Base-by-base conservation (phyloP, 2,888 invertebrate genomes). In the Lasioglossum villosulum region DNA sequence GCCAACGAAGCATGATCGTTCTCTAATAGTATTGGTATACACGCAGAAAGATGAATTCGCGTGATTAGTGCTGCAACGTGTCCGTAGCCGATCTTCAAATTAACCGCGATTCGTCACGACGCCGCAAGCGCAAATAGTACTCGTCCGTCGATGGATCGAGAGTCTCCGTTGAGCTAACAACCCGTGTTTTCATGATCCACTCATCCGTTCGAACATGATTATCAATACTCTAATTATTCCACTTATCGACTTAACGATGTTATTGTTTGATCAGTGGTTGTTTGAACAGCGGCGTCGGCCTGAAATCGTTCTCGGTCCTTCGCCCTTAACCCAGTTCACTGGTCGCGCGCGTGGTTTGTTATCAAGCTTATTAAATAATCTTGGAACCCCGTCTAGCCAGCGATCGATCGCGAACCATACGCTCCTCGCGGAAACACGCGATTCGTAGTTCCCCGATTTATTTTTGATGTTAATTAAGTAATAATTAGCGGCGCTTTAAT, bases 221-320 rank as follows among this genome's bases (percentile, higher is more conserved):
- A 89, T 83, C 87, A 88, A 87, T 90, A 89, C 86, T 83, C 90
- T 84, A 89, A 88, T 91, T 91, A 85, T 84, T 80, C 84, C 88
- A 81, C 89, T 90, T 82, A 75, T 74, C 82, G 84, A 87, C 84
- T 88, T 88, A 83, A 88, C 83, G 88, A 89, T 87, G 91, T 92
- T 93, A 92, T 91, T 92, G 91, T 92, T 89, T 89, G 89, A 86
- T 86, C 88, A 73, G 83, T 83, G 88, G 75, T 83, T 90, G 84
- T 86, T 86, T 72, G 86, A 78, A 81, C 83, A 83, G 52, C 82
- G 75, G 59, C 78, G 76, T n/a, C 52, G 10, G 71, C n/a, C 23
- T 70, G 80, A 70, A 71, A 79, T 78, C 79, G 72, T 27, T 48
- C 30, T 16, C 78, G 30, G 10, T 12, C 84, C 86, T 77, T 71